Evolutionary conservation across 2,797 vertebrate genomes (phyloP), one percentile per base, ranked within the genome.

Genomic region (Spatula versicolor): DNA sequence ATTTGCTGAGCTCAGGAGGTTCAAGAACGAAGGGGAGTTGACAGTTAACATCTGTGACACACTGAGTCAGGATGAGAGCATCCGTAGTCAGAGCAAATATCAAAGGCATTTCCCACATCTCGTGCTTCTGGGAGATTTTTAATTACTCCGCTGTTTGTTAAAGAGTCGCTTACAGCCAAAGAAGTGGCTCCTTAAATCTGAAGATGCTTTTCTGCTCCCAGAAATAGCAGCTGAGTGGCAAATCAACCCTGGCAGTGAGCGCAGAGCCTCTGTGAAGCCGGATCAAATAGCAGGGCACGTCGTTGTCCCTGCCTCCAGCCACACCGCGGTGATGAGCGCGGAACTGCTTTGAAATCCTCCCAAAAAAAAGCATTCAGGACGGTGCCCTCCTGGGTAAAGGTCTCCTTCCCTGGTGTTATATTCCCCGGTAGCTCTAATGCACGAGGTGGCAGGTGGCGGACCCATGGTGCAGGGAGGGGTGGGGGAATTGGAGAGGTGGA

Each of bases 1-100:
- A 90, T 96, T 84, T 96, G 95, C 95, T 94, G 95, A 97, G 96
- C 91, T 97, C 93, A 72, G 94, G 95, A 92, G 92, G 95, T 90
- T 84, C 71, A 90, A 63, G 92, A 93, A 88, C 15, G 94, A 88
- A 90, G 91, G 37, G 52, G 71, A 79, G 91, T 86, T 96, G 85
- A 22, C 66, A 82, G 87, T 74, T 91, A 45, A 88, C 67, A 35
- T 83, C 92, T 92, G 92, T 66, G 92, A 83, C 93, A 94, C 69
- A 56, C 73, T 13, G 78, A 94, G 75, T 28, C 85, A 64, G 87
- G 85, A 96, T 94, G 95, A 95, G 73, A 75, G 74, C 80, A 5
- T 74, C 86, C 2, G 0, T 56, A 84, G 85, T 81, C 83, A 74
- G 80, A 95, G 91, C 85, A 93, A 64, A 71, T 86, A 90, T 96